phyloP scores from a whole-genome alignment of 1,140 invertebrate species.

The Varroa destructor region DNA sequence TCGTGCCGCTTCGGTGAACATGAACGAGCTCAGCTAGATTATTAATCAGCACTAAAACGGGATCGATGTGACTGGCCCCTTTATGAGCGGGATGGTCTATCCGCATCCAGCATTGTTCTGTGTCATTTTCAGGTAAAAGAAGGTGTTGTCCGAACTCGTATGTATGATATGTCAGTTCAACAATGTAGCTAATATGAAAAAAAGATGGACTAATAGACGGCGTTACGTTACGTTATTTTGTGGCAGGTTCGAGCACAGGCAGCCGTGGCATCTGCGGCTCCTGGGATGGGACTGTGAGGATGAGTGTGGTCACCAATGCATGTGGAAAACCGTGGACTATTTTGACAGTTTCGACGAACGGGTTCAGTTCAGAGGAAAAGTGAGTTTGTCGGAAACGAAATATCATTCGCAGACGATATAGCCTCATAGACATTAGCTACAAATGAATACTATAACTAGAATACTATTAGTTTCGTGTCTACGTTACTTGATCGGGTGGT shows the following conservation, averaged over 20 bases:
- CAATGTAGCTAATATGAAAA: too few species aligned
- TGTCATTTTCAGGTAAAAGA: too few species aligned
- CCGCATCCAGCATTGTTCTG: too few species aligned
- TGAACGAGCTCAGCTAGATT: too few species aligned
- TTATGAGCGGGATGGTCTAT: too few species aligned
- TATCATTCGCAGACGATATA: constrained; percentile 19
- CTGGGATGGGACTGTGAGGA: constrained; percentile 61
- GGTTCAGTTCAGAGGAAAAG: constrained; percentile 89
- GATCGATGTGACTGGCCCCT: too few species aligned
- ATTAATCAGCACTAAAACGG: too few species aligned
- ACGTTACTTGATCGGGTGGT: neutral
- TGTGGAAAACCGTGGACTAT: constrained; percentile 75
- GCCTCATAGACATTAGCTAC: neutral
- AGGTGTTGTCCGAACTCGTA: too few species aligned
- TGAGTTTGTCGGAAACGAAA: constrained; percentile 40
- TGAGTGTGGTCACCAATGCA: constrained; percentile 75
- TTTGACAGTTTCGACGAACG: constrained; percentile 54
- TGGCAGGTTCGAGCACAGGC: constrained; percentile 32
- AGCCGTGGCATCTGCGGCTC: constrained; percentile 47
- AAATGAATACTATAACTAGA: neutral
- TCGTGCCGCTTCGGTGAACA: too few species aligned
- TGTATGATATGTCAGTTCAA: too few species aligned
- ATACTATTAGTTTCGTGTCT: neutral
- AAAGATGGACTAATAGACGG: too few species aligned
- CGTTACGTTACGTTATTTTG: neutral